Evolutionary conservation across 1,140 invertebrate species (phyloP).

Genomic region (Lasioglossum baleicum): DNA sequence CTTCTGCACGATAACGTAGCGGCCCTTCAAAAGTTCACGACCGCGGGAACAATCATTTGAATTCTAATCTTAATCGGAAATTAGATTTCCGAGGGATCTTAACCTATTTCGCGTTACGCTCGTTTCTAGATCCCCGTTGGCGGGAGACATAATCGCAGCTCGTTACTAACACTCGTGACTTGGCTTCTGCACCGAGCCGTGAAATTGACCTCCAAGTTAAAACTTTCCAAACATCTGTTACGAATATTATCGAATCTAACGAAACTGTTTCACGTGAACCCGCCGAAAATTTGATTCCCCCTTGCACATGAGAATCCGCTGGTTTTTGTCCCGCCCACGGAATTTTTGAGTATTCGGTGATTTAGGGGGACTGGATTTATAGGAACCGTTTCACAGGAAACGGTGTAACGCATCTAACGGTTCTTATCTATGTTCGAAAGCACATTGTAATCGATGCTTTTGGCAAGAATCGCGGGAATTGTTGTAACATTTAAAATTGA

Average conservation of each 20-base stretch:
- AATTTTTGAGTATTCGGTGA: neutral
- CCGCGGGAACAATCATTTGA: neutral
- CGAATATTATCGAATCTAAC: neutral
- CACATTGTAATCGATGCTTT: neutral
- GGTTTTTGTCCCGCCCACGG: neutral
- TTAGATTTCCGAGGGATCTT: neutral
- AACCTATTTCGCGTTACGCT: slow-evolving; percentile 32
- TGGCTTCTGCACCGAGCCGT: slow-evolving; percentile 22
- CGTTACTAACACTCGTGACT: slow-evolving; percentile 36
- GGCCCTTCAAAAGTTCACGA: neutral
- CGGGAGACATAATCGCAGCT: slow-evolving; percentile 38
- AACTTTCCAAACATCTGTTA: slow-evolving; percentile 24
- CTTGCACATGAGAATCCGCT: neutral
- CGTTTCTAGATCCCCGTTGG: slow-evolving; percentile 11
- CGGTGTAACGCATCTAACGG: neutral
- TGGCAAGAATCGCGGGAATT: slow-evolving; percentile 5
- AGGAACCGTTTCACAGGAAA: neutral
- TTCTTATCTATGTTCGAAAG: neutral
- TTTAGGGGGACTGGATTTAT: neutral
- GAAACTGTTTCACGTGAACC: neutral
- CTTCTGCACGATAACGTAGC: neutral
- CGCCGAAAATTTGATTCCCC: neutral
- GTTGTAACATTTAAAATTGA: slow-evolving; percentile 19
- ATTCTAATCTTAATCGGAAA: neutral
- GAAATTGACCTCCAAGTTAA: slow-evolving; percentile 39